Evolutionary conservation across 2,113 vertebrate genomes (phyloP).

Genomic region (Nothobranchius furzeri): DNA sequence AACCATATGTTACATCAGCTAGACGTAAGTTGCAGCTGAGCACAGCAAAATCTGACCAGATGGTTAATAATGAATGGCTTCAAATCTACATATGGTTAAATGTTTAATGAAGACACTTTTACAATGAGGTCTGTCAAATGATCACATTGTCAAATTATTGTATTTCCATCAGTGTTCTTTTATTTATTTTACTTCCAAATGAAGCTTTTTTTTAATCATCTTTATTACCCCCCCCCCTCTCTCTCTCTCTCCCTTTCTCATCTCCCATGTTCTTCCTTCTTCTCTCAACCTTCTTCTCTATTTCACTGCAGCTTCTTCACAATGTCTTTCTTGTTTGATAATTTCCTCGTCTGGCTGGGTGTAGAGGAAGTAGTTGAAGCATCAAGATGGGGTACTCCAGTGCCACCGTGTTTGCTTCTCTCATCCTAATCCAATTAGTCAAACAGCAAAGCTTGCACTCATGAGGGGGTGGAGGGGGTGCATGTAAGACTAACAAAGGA

Average conservation of each 20-base stretch:
- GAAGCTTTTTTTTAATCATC: too few relatives aligned
- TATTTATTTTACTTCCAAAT: too few relatives aligned
- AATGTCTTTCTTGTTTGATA: conserved; percentile 23
- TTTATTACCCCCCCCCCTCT: neutral
- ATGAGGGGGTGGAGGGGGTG: neutral
- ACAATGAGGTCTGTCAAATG: neutral
- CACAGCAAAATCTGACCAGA: conserved; percentile 36
- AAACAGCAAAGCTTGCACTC: conserved; percentile 8
- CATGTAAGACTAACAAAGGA: conserved; percentile 20
- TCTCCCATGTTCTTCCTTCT: neutral
- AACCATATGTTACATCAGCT: conserved; percentile 40
- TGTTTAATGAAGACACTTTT: conserved; percentile 36
- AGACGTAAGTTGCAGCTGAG: conserved; percentile 28
- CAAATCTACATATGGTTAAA: conserved; percentile 50
- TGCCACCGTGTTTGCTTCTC: conserved; percentile 28
- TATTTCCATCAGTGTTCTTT: conserved; percentile 1
- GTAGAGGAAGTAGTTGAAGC: conserved; percentile 8
- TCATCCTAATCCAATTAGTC: conserved; percentile 55
- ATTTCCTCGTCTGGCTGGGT: conserved; percentile 5
- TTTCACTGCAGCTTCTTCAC: conserved; percentile 11
- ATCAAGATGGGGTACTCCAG: conserved; percentile 19
- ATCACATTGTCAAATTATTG: neutral
- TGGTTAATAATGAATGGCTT: conserved; percentile 59
- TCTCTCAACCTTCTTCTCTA: conserved; percentile 4
- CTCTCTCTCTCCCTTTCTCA: neutral